These are phyloP conservation scores for Sebastiscus tertius DNA, from an alignment of 2,797 vertebrate genomes.

Conservation along the genomic window DNA sequence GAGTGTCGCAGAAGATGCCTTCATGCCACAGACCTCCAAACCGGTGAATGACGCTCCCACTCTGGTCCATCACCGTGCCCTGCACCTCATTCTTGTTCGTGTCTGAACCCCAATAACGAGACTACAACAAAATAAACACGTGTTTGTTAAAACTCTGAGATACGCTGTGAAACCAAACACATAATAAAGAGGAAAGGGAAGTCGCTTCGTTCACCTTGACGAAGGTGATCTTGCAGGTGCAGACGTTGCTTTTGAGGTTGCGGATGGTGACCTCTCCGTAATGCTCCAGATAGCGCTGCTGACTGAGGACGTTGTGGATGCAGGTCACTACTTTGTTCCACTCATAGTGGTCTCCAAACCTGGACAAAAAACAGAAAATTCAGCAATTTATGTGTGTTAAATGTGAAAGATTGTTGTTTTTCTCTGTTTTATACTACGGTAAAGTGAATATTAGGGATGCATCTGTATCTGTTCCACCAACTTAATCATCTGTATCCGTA, in stretches of 20 bases:
- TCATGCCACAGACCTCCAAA: slow-evolving; percentile 95
- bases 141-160: background rate
- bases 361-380: slow-evolving; percentile 41
- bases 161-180: accelerated
- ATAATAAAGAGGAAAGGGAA: background rate
- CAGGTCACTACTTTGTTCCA: slow-evolving; percentile 98
- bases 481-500: background rate
- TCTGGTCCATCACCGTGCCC: slow-evolving; percentile 88
- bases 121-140: slow-evolving; percentile 70
- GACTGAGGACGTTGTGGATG: slow-evolving; percentile 95
- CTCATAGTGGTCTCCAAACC: slow-evolving; percentile 94
- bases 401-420: background rate
- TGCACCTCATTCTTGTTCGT: slow-evolving; percentile 90
- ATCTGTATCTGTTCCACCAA: background rate
- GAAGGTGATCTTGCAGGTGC: slow-evolving; percentile 94
- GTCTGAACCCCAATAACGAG: slow-evolving; percentile 93
- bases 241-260: slow-evolving; percentile 87
- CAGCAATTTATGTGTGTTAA: background rate
- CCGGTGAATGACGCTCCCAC: slow-evolving; percentile 88
- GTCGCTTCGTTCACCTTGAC: slow-evolving; percentile 84
- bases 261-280: slow-evolving; percentile 92
- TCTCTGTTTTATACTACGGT: background rate
- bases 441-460: background rate
- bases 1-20: slow-evolving; percentile 90
- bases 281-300: slow-evolving; percentile 94